Evolutionary conservation across 1,140 invertebrate genomes (phyloP), one percentile per base, ranked within the genome.

Genomic region (Drosophila funebris): DNA sequence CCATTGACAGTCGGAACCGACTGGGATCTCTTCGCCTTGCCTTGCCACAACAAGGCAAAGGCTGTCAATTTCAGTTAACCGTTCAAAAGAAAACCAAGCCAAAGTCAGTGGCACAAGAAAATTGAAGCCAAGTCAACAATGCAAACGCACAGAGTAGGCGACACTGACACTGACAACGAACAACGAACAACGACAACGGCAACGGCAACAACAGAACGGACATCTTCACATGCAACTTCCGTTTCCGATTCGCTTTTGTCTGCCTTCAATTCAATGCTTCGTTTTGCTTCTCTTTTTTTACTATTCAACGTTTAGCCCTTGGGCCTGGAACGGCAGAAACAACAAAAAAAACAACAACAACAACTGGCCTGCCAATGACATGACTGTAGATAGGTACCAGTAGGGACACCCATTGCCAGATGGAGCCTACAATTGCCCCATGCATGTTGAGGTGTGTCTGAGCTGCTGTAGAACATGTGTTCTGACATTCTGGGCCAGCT

Each of bases 61-160:
- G 66, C 83, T 87, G 82, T 88, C 82, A 87, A 75, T 82, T 78
- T 52, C 82, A 87, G 82, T 87, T 88, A 87, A 73, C 73, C 57
- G 71, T 70, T 76, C 44, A 33, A 54, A 22, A 46, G 5, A 11
- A 60, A 60, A 24, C 37, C 36, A 36, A 50, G 43, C 43, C 43
- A 46, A 27, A 41, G 27, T 14, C 33, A 64, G 71, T 14, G 31
- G 37, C 31, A 62, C 16, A 63, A 54, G 50, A 56, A 56, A 70
- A 70, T 54, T 56, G 67, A 54, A 70, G 58, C 31, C 44, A 54
- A 68, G 18, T 53, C 37, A 68, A 50, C 63, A 73, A 73, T 69
- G 50, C 70, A 61, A 72, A 60, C 73, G 62, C 61, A 66, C 14
- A 27, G 48, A 41, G 33, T 18, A 58, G 20, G 14, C 31, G 14